phyloP scores from a whole-genome alignment of 2,113 vertebrate genomes.

The Solea senegalensis region DNA sequence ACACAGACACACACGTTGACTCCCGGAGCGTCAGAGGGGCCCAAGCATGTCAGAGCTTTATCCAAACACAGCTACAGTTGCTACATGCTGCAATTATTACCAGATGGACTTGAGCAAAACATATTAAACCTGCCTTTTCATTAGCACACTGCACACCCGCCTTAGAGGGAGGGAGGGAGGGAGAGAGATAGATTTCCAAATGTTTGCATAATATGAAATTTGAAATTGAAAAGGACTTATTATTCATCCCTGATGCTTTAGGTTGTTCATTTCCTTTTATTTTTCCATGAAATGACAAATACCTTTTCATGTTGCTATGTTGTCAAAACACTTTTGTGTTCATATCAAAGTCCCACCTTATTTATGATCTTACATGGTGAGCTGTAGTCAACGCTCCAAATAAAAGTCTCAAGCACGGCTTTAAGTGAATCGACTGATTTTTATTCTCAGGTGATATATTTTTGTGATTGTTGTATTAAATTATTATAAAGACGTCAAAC shows the following conservation, averaged over 20 bases:
- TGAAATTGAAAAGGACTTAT: slow-evolving; percentile 21
- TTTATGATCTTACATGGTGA: background rate
- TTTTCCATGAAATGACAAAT: slow-evolving; percentile 5
- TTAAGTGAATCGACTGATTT: background rate
- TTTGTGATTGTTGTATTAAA: background rate
- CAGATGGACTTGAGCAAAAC: slow-evolving; percentile 74
- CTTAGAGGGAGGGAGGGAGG: slow-evolving; percentile 16
- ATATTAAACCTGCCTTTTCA: slow-evolving; percentile 74
- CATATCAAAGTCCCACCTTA: background rate
- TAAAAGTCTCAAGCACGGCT: background rate
- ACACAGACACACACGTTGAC: slow-evolving; percentile 9
- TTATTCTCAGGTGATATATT: background rate
- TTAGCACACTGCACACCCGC: slow-evolving; percentile 52
- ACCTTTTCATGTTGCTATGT: slow-evolving; percentile 21
- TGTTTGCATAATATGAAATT: slow-evolving; percentile 20
- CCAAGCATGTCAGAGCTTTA: slow-evolving; percentile 76
- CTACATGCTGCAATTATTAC: slow-evolving; percentile 80
- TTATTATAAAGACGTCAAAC: background rate
- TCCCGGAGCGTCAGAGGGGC: slow-evolving; percentile 64
- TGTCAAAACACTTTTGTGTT: slow-evolving; percentile 25
- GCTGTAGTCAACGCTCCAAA: background rate
- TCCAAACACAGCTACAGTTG: slow-evolving; percentile 80
- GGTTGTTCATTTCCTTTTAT: slow-evolving; percentile 21
- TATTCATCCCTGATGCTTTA: slow-evolving; percentile 6
- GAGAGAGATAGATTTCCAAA: slow-evolving; percentile 10